These are phyloP conservation scores for Troides helena DNA, from an alignment of 2,888 invertebrate genomes.

Conservation along the genomic window DNA sequence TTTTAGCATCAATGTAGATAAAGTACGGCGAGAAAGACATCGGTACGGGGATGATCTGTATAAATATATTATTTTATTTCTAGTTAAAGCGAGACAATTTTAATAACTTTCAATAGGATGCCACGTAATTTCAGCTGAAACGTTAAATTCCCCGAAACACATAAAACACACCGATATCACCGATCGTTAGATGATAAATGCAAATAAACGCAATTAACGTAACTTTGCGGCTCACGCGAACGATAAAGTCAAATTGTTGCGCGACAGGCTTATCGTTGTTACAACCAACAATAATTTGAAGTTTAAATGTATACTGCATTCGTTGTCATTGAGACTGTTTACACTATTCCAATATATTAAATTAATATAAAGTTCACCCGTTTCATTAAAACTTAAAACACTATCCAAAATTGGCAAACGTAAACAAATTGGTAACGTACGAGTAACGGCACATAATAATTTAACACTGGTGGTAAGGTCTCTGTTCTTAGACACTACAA, in stretches of 20 bases:
- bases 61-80: not conserved
- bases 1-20: too few species aligned
- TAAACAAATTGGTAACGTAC: too few species aligned
- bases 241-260: conserved; percentile 58
- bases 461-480: too few species aligned
- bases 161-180: not conserved
- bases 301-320: conserved; percentile 16
- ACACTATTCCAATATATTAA: not conserved
- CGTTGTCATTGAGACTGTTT: conserved; percentile 10
- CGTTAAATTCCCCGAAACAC: conserved; percentile 2
- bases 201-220: conserved; percentile 28
- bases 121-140: not conserved
- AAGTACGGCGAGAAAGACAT: too few species aligned
- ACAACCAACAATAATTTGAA: conserved; percentile 24
- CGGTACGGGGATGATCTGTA: not conserved
- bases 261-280: conserved; percentile 48
- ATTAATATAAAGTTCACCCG: not conserved
- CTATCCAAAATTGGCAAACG: too few species aligned
- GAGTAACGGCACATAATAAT: too few species aligned
- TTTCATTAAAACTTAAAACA: not conserved
- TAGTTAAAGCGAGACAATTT: not conserved
- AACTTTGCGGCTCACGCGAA: conserved; percentile 33
- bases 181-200: conserved; percentile 22
- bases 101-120: not conserved
- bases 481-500: too few species aligned